Base-by-base conservation (phyloP, 1,140 invertebrate genomes). In the Bombus soroeensis region DNA sequence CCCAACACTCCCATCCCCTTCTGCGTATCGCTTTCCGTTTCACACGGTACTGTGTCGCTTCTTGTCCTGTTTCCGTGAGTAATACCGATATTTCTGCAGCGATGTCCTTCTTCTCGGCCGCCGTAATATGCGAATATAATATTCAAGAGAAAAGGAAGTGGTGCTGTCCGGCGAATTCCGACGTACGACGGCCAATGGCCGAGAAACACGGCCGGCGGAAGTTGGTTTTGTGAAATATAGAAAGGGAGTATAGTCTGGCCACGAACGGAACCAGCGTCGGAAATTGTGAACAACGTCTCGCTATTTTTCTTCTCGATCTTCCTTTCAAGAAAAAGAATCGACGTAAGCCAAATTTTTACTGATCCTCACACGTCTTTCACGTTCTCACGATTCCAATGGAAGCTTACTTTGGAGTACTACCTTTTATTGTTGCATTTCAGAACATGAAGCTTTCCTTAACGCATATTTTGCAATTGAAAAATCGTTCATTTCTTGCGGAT, bases 101-200 rank as follows among this genome's bases (percentile, higher is more conserved):
- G 53, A 79, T 68, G 34, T 66, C 76, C 32, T 43, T 32, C 32
- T 18, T 34, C 34, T 3, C n/a, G 6, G 12, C 25, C 71, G 22
- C 47, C 59, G 79, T 90, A 90, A 87, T 87, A 87, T 81, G 32
- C 71, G 81, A 59, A 89, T 91, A 90, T 91, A 91, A 91, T 91
- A 91, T 91, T 89, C 86, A 90, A 74, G 15, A 70, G 83, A 15
- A 32, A 62, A n/a, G n/a, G 39, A 81, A 68, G 71, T 57, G 47
- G 57, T 57, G 68, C 59, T 75, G 84, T 81, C 84, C 84, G 47
- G 43, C 78, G 71, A 85, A 81, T 85, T 81, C 79, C 78, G 37
- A 43, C 83, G 57, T 37, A 41, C 37, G 32, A 53, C n/a, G 34
- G 78, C 78, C 78, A 74, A 81, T 74, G 59, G 84, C 59, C 79